Percentiles rank a stretch among this genome's conserved stretches.
Conservation (phyloP, 2,797 vertebrate species). For the Platalea minor region DNA sequence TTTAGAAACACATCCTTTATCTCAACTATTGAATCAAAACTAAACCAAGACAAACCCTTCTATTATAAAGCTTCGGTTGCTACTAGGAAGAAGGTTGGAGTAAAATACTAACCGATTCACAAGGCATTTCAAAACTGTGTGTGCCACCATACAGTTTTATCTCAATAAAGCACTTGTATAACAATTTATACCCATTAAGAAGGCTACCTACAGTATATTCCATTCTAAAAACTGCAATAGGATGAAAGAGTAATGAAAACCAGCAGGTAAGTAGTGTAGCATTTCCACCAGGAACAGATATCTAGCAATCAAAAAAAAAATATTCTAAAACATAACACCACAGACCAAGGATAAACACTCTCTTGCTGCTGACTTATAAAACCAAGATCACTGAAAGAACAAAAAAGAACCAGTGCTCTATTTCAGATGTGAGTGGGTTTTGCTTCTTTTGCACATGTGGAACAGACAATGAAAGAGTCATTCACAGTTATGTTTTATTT, state of each 20-base stretch:
- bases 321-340: neutral
- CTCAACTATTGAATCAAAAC: neutral
- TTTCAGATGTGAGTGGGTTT: neutral
- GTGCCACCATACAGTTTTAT: neutral
- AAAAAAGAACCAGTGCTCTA: neutral
- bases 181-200: neutral
- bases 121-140: neutral
- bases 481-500: neutral
- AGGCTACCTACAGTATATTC: neutral
- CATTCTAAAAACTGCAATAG: neutral
- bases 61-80: neutral
- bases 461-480: neutral
- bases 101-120: neutral
- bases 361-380: neutral
- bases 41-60: neutral
- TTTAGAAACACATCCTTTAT: neutral
- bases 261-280: neutral
- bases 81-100: neutral
- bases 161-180: neutral
- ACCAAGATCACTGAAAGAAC: neutral
- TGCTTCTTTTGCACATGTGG: neutral
- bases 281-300: neutral
- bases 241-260: neutral
- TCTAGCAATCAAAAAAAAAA: neutral
- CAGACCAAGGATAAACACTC: neutral